Conservation (phyloP, 2,888 invertebrate genomes). For the Nephrotoma guestfalica region DNA sequence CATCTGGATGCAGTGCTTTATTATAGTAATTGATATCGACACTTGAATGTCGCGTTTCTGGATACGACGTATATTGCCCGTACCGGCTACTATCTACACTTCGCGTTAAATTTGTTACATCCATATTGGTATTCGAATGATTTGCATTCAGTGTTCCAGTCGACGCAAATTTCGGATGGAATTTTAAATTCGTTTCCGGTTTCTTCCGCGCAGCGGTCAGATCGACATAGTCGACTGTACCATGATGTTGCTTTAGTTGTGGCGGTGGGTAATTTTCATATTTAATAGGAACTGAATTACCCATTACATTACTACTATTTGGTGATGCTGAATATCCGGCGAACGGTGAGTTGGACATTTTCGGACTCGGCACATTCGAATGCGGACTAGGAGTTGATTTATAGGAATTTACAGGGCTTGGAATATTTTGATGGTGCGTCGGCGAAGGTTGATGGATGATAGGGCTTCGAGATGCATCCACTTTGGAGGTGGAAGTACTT, state of each 20-base stretch:
- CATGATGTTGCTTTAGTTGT: neutral
- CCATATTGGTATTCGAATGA: neutral
- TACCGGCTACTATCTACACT: neutral
- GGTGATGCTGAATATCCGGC: neutral
- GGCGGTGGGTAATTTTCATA: neutral
- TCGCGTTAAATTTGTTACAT: neutral
- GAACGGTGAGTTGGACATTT: neutral
- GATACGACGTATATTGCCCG: neutral
- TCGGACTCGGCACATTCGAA: neutral
- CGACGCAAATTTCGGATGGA: neutral
- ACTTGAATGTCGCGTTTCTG: neutral
- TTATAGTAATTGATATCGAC: slow-evolving; percentile 1
- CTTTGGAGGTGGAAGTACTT: neutral
- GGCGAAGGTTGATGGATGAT: slow-evolving; percentile 13
- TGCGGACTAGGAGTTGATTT: neutral
- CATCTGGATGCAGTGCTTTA: neutral
- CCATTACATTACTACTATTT: neutral
- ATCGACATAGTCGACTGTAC: neutral
- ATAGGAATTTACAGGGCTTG: slow-evolving; percentile 1
- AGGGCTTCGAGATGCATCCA: slow-evolving; percentile 12
- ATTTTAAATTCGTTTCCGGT: neutral
- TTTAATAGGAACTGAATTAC: neutral
- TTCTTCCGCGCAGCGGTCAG: neutral
- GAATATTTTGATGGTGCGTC: slow-evolving; percentile 7
- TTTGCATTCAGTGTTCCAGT: neutral